Evolutionary conservation across 1,140 invertebrate species (phyloP).

Genomic region (Tetramorium alpestre): DNA sequence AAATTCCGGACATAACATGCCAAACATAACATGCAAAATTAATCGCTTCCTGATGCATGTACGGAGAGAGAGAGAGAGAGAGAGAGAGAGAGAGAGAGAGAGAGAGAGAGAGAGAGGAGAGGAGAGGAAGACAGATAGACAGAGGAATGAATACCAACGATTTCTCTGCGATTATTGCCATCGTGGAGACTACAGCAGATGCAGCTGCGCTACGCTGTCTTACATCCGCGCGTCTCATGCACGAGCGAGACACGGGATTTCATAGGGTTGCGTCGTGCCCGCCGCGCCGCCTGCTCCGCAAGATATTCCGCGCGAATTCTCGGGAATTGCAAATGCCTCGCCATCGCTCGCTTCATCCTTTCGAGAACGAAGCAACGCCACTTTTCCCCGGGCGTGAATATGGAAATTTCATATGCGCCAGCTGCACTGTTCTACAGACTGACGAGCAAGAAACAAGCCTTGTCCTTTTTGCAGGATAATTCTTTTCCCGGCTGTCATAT

Average conservation of each 20-base stretch:
- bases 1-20: neutral
- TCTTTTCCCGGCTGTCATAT: constrained; percentile 37
- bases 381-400: constrained; percentile 78
- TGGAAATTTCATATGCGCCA: constrained; percentile 81
- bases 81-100: neutral
- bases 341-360: constrained; percentile 33
- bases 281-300: constrained; percentile 38
- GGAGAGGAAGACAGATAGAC: too few relatives aligned
- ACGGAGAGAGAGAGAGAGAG: neutral
- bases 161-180: constrained; percentile 63
- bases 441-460: constrained; percentile 9
- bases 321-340: constrained; percentile 83
- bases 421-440: constrained; percentile 34
- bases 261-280: constrained; percentile 66
- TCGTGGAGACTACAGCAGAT: constrained; percentile 36
- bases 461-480: constrained; percentile 46
- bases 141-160: neutral
- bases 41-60: neutral
- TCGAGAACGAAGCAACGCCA: constrained; percentile 66
- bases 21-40: constrained; percentile 2
- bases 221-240: constrained; percentile 65
- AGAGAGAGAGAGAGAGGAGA: neutral
- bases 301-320: constrained; percentile 74
- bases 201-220: constrained; percentile 30
- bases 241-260: constrained; percentile 69